These are phyloP conservation scores for Campoletis raptor DNA, from an alignment of 2,888 invertebrate genomes.

Conservation along the genomic window DNA sequence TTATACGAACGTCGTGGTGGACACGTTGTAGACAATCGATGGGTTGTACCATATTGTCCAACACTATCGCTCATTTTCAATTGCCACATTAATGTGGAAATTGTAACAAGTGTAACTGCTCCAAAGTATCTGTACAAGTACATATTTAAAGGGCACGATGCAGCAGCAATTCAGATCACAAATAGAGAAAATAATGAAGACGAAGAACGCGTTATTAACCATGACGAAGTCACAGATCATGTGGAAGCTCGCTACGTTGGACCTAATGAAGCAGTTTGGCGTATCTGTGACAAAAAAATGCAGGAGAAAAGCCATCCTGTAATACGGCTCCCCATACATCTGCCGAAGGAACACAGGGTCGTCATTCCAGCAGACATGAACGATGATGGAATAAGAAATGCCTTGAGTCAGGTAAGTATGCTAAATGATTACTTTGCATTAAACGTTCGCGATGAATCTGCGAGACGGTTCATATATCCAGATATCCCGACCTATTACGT, in stretches of 20 bases:
- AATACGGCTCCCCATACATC: constrained; percentile 64
- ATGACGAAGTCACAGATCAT: too few species aligned
- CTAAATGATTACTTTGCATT: constrained; percentile 56
- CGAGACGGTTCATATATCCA: constrained; percentile 46
- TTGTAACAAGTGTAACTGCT: too few species aligned
- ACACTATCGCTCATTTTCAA: constrained; percentile 70
- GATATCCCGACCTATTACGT: constrained; percentile 57
- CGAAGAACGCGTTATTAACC: too few species aligned
- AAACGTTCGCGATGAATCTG: constrained; percentile 40
- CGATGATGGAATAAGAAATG: constrained; percentile 44
- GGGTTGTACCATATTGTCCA: constrained; percentile 78
- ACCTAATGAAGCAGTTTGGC: constrained; percentile 64
- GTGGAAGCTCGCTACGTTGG: constrained; percentile 63
- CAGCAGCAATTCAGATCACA: too few species aligned
- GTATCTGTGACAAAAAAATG: constrained; percentile 67
- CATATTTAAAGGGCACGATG: too few species aligned
- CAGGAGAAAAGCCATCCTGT: constrained; percentile 44
- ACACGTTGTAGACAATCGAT: too few species aligned
- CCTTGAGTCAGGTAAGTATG: constrained; percentile 37
- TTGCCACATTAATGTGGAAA: constrained; percentile 77
- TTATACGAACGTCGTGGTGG: too few species aligned
- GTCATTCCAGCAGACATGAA: constrained; percentile 43
- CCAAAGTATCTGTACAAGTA: too few species aligned
- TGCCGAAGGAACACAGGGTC: constrained; percentile 57
- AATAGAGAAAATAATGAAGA: too few species aligned